Conservation (phyloP, 2,888 invertebrate species). For the Bembecia ichneumoniformis region DNA sequence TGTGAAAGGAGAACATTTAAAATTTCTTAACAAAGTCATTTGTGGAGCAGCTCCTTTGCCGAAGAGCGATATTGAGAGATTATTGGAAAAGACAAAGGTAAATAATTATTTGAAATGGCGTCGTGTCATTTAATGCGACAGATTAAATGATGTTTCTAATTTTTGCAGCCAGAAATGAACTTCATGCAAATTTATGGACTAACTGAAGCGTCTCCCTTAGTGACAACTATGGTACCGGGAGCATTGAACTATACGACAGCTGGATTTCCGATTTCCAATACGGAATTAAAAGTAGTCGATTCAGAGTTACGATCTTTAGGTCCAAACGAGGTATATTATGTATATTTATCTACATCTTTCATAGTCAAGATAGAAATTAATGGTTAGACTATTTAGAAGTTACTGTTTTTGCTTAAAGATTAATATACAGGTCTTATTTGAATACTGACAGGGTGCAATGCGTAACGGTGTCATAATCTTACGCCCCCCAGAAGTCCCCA, state of each 20-base stretch:
- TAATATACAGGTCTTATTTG: no score
- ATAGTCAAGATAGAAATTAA: no score
- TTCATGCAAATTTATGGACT: conserved; percentile 75
- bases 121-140: no score
- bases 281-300: conserved; percentile 72
- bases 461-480: no score
- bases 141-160: not conserved
- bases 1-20: conserved; percentile 69
- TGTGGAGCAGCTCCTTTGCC: conserved; percentile 80
- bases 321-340: conserved; percentile 60
- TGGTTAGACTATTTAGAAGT: no score
- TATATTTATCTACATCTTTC: no score
- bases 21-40: conserved; percentile 61
- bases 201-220: conserved; percentile 77
- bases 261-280: conserved; percentile 75
- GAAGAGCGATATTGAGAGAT: conserved; percentile 60
- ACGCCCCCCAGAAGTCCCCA: no score
- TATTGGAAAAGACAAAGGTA: conserved; percentile 57
- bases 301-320: conserved; percentile 40
- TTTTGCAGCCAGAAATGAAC: conserved; percentile 24
- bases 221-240: conserved; percentile 40
- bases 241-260: conserved; percentile 34
- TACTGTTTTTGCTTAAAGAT: no score
- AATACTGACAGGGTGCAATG: no score
- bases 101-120: not conserved